Evolutionary conservation across 2,113 vertebrate species (phyloP), one percentile per base, ranked within the genome.

Genomic region (Onychostruthus taczanowskii): DNA sequence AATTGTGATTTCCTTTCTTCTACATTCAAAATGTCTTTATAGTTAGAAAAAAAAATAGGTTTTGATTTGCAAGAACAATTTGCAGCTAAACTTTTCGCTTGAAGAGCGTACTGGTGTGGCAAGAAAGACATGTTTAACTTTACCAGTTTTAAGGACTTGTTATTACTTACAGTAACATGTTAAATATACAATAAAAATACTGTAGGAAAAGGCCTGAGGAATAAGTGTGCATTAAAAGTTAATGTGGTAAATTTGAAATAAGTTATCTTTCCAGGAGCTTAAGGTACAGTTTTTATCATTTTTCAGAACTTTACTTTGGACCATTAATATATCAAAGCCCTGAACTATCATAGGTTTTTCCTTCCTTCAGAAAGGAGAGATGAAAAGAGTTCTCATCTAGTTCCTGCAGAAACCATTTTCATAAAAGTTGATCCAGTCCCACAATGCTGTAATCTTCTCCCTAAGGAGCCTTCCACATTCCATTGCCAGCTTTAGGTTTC

Each of bases 61-160:
- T 83, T 90, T 81, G 13, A 84, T 92, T 80, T 91, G 46, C 43
- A 93, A 87, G 63, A 85, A 85, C 53, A 58, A 93, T 76, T 77
- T 90, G 59, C 61, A 85, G 73, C 43, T 77, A 83, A 78, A 89
- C 33, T 46, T 89, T 47, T 59, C 55, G 27, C 41, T 61, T 84
- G 56, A 81, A 55, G 37, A 95, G 33, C 4, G 1, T 86, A 66
- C 43, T 55, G 20, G 43, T 53, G 28, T 56, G 39, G 55, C 88
- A 93, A 88, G 66, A 86, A 84, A 85, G 63, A 79, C 16, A 44
- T 27, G 28, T 79, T 87, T 76, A 90, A 85, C 21, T 79, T 83
- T 44, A 15, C 50, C 58, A 80, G 28, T 84, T 91, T 89, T 68
- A 82, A 94, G 87, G 49, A 73, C 52, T 90, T 63, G 11, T 41